These are phyloP conservation scores for Tyrannus savana DNA, from an alignment of 2,113 vertebrate species.

Conservation along the genomic window DNA sequence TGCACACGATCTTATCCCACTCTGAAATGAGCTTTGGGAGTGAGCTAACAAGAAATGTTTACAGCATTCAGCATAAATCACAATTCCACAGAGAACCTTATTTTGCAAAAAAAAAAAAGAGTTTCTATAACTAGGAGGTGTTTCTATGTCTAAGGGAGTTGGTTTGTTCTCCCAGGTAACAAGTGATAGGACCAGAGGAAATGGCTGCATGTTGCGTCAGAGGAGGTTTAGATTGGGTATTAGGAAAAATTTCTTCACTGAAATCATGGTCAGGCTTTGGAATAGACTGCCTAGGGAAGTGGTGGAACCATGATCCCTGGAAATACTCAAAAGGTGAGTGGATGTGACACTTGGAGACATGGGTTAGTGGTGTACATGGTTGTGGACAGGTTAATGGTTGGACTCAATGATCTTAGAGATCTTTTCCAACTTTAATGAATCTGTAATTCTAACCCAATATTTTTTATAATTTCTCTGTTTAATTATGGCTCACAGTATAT, in stretches of 20 bases:
- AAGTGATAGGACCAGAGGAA: not conserved
- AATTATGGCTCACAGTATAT: not conserved
- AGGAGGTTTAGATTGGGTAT: not conserved
- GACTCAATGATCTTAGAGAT: not conserved
- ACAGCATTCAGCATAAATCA: not conserved
- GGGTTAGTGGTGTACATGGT: not conserved
- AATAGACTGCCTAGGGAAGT: not conserved
- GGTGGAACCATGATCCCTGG: not conserved
- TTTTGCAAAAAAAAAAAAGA: not conserved
- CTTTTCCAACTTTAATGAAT: not conserved
- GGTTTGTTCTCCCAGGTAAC: not conserved
- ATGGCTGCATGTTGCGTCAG: not conserved
- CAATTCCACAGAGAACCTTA: not conserved
- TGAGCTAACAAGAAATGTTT: constrained; percentile 33
- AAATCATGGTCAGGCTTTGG: not conserved
- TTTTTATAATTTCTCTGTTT: not conserved
- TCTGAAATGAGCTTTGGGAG: constrained; percentile 24
- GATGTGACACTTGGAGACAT: not conserved
- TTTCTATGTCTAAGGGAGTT: not conserved
- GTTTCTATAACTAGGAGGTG: not conserved
- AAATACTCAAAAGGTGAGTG: fast-evolving
- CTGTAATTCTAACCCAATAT: not conserved
- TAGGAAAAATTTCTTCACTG: not conserved
- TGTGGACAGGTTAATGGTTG: not conserved
- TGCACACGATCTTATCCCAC: constrained; percentile 14